Conservation (phyloP, 2,888 invertebrate species). For the Boloria selene region DNA sequence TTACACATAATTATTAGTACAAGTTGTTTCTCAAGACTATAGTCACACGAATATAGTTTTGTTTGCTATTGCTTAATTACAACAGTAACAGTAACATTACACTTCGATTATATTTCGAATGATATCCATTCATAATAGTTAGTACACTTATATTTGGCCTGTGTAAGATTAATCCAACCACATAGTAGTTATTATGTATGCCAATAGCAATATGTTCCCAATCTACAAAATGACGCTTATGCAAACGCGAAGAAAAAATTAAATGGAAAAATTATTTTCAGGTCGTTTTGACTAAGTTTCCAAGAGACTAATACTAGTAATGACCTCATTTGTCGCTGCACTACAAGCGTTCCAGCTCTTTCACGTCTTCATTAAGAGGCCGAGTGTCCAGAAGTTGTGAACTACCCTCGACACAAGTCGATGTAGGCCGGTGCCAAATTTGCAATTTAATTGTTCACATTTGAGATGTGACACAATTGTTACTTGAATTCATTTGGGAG, state of each 20-base stretch:
- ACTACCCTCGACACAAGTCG: constrained; percentile 49
- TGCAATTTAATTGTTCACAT: constrained; percentile 51
- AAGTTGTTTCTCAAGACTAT: too few species aligned
- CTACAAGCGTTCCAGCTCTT: constrained; percentile 47
- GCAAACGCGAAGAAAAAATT: constrained; percentile 14
- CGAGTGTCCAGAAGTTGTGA: constrained; percentile 48
- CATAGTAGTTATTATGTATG: too few species aligned
- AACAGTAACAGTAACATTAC: too few species aligned
- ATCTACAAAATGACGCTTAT: background rate
- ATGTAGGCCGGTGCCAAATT: constrained; percentile 54
- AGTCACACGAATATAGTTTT: too few species aligned
- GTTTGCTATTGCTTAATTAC: too few species aligned
- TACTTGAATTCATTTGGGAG: constrained; percentile 23
- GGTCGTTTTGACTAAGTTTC: constrained; percentile 47
- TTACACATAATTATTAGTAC: too few species aligned
- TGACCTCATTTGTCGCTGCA: constrained; percentile 48
- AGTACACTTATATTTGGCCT: too few species aligned
- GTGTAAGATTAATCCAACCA: too few species aligned
- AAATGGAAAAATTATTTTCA: constrained; percentile 25
- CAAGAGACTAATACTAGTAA: constrained; percentile 45
- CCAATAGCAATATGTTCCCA: background rate
- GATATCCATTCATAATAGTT: too few species aligned
- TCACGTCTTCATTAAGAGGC: constrained; percentile 56
- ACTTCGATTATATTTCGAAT: too few species aligned
- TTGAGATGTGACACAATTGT: constrained; percentile 41